phyloP scores from a whole-genome alignment of 2,888 invertebrate species.

The Amphipoea lucens region DNA sequence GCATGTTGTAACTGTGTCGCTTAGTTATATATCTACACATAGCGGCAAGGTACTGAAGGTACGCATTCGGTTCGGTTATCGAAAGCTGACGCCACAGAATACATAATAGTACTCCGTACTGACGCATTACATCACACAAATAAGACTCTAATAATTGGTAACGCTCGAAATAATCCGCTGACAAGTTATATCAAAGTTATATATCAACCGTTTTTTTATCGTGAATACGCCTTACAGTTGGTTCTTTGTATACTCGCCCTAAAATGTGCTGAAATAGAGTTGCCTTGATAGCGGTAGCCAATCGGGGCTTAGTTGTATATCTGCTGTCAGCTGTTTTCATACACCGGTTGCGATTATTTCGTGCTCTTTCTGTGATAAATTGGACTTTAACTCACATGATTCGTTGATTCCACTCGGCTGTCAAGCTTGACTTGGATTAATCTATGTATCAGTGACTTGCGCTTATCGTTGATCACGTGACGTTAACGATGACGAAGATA shows the following conservation, averaged over 20 bases:
- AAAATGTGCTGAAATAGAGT: constrained; percentile 52
- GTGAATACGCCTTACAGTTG: constrained; percentile 21
- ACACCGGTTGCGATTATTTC: constrained; percentile 30
- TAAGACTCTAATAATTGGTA: constrained; percentile 37
- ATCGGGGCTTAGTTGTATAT: constrained; percentile 39
- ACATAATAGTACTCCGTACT: no score
- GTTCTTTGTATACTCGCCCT: constrained; percentile 37
- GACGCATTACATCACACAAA: constrained; percentile 25
- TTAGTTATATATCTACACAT: constrained; percentile 8
- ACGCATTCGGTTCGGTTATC: constrained; percentile 50
- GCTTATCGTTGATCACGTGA: constrained; percentile 46
- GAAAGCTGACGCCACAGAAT: constrained; percentile 17
- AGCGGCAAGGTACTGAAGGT: constrained; percentile 5
- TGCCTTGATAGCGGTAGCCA: constrained; percentile 57
- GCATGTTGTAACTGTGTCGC: constrained; percentile 32
- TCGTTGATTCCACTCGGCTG: neutral
- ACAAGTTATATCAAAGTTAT: constrained; percentile 11
- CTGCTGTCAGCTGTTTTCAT: constrained; percentile 60
- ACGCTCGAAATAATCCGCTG: constrained; percentile 42
- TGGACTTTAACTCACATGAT: constrained; percentile 18
- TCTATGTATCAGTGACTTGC: constrained; percentile 33
- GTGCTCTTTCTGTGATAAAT: constrained; percentile 12
- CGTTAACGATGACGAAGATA: constrained; percentile 69
- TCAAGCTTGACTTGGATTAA: constrained; percentile 5
- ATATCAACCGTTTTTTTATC: constrained; percentile 11